phyloP scores from a whole-genome alignment of 2,797 vertebrate genomes.

The Channallabes apus region DNA sequence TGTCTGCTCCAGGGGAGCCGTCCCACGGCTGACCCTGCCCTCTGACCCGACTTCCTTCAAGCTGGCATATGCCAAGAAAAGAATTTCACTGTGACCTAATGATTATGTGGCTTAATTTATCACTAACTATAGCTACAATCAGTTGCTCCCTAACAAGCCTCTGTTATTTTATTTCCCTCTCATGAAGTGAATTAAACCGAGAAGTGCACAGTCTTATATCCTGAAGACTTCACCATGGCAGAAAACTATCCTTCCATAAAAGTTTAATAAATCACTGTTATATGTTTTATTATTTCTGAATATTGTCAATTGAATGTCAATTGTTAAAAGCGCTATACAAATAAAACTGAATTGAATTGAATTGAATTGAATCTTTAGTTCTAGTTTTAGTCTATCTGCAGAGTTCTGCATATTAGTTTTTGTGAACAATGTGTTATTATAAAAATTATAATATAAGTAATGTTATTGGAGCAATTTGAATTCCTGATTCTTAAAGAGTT shows the following conservation, averaged over 20 bases:
- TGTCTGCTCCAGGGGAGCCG: too few species aligned
- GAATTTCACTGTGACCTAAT: too few species aligned
- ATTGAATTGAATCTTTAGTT: neutral
- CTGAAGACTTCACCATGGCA: neutral
- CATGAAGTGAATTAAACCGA: neutral
- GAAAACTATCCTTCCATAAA: neutral
- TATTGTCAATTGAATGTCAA: too few species aligned
- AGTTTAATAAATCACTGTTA: neutral
- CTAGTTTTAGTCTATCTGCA: too few species aligned
- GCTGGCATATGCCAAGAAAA: too few species aligned
- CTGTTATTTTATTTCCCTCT: neutral
- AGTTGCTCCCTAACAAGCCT: neutral
- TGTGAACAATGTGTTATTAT: neutral
- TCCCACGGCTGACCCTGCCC: too few species aligned
- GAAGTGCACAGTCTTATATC: neutral
- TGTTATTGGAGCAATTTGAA: neutral
- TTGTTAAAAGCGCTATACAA: too few species aligned
- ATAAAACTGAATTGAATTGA: too few species aligned
- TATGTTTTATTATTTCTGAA: neutral
- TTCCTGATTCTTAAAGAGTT: neutral
- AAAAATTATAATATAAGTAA: neutral
- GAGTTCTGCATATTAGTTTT: neutral
- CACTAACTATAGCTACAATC: neutral
- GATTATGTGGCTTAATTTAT: neutral
- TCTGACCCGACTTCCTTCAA: too few species aligned